phyloP scores from a whole-genome alignment of 2,797 vertebrate genomes.

The Bucorvus abyssinicus region DNA sequence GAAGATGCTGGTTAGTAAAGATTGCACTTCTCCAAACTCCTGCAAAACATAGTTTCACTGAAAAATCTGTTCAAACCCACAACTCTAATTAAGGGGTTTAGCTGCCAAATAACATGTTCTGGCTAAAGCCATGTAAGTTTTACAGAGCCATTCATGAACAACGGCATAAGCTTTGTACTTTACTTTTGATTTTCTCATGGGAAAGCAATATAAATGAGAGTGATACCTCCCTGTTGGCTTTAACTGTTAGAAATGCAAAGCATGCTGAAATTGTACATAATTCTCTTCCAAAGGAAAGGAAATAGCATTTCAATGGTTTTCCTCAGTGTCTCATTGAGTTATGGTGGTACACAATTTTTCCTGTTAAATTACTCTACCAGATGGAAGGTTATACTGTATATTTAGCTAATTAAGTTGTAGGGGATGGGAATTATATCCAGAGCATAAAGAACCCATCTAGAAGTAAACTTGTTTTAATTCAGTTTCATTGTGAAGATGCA shows the following conservation, averaged over 20 bases:
- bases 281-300: constrained; percentile 90
- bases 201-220: constrained; percentile 87
- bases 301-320: constrained; percentile 91
- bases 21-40: constrained; percentile 55
- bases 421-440: constrained; percentile 73
- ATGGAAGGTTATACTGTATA: constrained; percentile 82
- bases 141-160: constrained; percentile 81
- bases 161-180: constrained; percentile 82
- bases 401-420: constrained; percentile 85
- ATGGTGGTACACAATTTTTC: constrained; percentile 85
- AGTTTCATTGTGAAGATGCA: constrained; percentile 18
- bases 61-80: constrained; percentile 73
- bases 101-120: constrained; percentile 77
- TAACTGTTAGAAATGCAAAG: constrained; percentile 83
- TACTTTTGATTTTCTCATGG: constrained; percentile 85
- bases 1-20: constrained; percentile 62
- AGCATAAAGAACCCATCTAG: constrained; percentile 64
- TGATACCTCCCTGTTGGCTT: constrained; percentile 86
- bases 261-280: constrained; percentile 88
- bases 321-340: constrained; percentile 89
- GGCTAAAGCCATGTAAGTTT: constrained; percentile 77
- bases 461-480: constrained; percentile 74
- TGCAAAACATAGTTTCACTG: constrained; percentile 66
- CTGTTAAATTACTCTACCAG: constrained; percentile 87
- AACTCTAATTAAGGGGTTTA: constrained; percentile 74